Evolutionary conservation across 2,113 vertebrate species (phyloP).

Genomic region (Epinephelus lanceolatus): DNA sequence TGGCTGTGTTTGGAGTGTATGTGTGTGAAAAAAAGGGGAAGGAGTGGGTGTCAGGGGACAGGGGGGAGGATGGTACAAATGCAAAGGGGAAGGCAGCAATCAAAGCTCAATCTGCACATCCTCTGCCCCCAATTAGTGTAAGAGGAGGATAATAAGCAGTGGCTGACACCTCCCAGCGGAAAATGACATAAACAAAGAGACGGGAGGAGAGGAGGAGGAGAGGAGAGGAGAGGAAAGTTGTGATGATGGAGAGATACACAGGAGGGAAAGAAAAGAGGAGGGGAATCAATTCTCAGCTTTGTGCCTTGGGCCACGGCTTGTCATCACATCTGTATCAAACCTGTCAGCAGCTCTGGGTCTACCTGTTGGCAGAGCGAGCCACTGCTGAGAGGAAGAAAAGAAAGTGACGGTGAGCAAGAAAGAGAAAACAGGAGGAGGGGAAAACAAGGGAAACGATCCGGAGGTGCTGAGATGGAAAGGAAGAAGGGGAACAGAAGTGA

Average conservation of each 20-base stretch:
- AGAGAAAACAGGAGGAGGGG: constrained; percentile 27
- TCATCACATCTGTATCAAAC: constrained; percentile 68
- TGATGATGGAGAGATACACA: constrained; percentile 1
- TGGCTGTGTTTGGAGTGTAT: constrained; percentile 26
- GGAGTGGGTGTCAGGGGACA: constrained; percentile 37
- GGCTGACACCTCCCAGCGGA: constrained; percentile 47
- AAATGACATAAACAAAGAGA: constrained; percentile 41
- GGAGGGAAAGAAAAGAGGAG: not conserved
- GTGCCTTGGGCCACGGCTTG: constrained; percentile 34
- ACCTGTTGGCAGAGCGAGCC: constrained; percentile 51
- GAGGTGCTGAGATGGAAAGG: constrained; percentile 9
- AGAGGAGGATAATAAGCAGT: constrained; percentile 49
- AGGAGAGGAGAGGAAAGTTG: constrained; percentile 6
- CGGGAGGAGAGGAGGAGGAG: constrained; percentile 5
- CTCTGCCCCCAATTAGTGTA: constrained; percentile 65
- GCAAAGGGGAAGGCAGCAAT: constrained; percentile 59
- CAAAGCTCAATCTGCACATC: constrained; percentile 70
- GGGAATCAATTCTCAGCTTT: constrained; percentile 44
- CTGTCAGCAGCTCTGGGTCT: constrained; percentile 50
- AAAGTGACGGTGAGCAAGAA: constrained; percentile 2
- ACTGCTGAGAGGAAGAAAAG: constrained; percentile 17
- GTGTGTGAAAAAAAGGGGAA: constrained; percentile 13
- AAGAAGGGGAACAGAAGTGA: not conserved
- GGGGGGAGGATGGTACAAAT: constrained; percentile 37
- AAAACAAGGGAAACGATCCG: not conserved